Percentiles rank a stretch among this genome's conserved stretches.
Evolutionary conservation across 2,888 invertebrate species (phyloP).

Genomic region (Zele albiditarsus): DNA sequence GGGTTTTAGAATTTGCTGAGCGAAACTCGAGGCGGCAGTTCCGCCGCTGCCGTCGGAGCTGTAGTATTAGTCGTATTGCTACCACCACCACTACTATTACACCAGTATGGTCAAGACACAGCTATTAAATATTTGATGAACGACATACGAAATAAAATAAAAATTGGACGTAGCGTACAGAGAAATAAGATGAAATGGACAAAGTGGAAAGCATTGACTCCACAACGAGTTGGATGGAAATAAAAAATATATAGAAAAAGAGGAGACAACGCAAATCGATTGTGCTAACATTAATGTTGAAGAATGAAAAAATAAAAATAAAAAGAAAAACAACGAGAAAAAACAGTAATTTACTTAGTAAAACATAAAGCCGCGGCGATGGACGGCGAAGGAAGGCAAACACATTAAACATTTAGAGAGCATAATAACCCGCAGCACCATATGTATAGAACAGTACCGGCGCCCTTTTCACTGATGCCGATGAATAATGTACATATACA

Average conservation of each 20-base stretch:
- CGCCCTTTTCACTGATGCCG: constrained; percentile 70
- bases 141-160: constrained; percentile 23
- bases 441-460: constrained; percentile 67
- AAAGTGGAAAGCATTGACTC: constrained; percentile 47
- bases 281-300: constrained; percentile 69
- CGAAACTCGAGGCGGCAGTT: constrained; percentile 21
- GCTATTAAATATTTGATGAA: constrained; percentile 46
- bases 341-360: constrained; percentile 73
- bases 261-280: constrained; percentile 68
- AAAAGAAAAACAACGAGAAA: constrained; percentile 52
- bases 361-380: constrained; percentile 71
- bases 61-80: not conserved
- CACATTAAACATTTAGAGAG: constrained; percentile 73
- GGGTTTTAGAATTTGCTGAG: not conserved
- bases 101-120: constrained; percentile 24
- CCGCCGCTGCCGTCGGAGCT: not conserved
- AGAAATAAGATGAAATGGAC: constrained; percentile 37
- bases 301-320: constrained; percentile 57
- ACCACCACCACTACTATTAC: not conserved
- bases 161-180: not conserved
- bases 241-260: constrained; percentile 47
- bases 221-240: constrained; percentile 47
- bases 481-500: constrained; percentile 69
- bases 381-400: constrained; percentile 72
- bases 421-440: constrained; percentile 71